Base-by-base conservation (phyloP, 2,113 vertebrate genomes). In the Motacilla alba region DNA sequence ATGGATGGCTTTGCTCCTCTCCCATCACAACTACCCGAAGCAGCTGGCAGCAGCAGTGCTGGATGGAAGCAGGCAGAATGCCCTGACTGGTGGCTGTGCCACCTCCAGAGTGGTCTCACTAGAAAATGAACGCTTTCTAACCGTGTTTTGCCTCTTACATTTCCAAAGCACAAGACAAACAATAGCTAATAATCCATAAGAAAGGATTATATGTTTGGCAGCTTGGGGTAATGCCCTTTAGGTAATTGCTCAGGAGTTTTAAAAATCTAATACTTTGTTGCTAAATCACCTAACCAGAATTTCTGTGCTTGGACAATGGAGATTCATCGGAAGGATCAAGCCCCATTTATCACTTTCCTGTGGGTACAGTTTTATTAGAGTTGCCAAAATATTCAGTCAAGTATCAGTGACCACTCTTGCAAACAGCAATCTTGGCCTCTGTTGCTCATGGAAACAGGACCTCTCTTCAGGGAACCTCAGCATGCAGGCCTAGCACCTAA, bases 161-260 rank as follows among this genome's bases (percentile, higher is more conserved):
- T 62, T 94, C 79, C 82, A 83, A 72, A 92, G 53, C 6, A 0
- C 43, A 33, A 33, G 59, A 21, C 37, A 86, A 96, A 93, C 44
- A 88, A 72, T 41, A 90, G 56, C 50, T 83, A 74, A 90, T 58
- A 84, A 89, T 62, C 58, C 50, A 27, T 30, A 66, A 0, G 0
- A 96, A 95, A 87, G 62, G 64, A 90, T 94, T 87, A 78, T 59
- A 44, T 43, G 12, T 90, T 87, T 87, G 85, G 72, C 76, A 79
- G 39, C 24, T 83, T 82, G 62, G 70, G 66, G 46, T 49, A 82
- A 58, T 87, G 52, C 26, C 69, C 89, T 92, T 73, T 68, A 76
- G 4, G 27, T 41, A 80, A 79, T 74, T 90, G 33, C 37, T 83
- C 53, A 13, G 39, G 41, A 66, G 14, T 7, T 62, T 95, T 78